These are phyloP conservation scores for Uropsilus gracilis DNA, from an alignment of 2,113 vertebrate species.

Conservation along the genomic window DNA sequence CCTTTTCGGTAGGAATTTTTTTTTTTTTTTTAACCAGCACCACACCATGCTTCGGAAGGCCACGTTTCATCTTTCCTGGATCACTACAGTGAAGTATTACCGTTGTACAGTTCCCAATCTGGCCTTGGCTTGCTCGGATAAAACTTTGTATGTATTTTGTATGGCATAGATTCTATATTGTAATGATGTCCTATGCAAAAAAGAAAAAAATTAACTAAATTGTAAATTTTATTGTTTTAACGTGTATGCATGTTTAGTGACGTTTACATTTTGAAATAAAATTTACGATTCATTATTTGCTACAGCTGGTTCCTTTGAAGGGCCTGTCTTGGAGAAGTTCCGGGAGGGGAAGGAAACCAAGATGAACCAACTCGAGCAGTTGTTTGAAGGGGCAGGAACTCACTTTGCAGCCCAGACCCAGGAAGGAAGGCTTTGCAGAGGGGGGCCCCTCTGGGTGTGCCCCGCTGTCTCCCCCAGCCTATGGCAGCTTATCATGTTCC, in stretches of 20 bases:
- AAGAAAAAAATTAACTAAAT: slow-evolving; percentile 81
- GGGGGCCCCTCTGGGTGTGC: not conserved
- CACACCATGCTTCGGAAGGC: slow-evolving; percentile 73
- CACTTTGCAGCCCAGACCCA: not conserved
- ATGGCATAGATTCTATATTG: slow-evolving; percentile 89
- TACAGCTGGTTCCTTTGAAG: not conserved
- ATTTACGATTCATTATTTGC: slow-evolving; percentile 75
- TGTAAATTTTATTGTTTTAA: slow-evolving; percentile 87
- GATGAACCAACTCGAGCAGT: not conserved
- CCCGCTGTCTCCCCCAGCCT: not conserved
- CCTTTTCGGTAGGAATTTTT: slow-evolving; percentile 40
- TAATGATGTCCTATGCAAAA: slow-evolving; percentile 87
- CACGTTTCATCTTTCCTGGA: slow-evolving; percentile 70
- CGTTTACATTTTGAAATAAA: slow-evolving; percentile 90
- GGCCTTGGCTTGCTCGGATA: slow-evolving; percentile 85
- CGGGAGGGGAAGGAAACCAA: not conserved
- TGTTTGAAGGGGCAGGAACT: not conserved
- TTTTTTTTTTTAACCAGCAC: slow-evolving; percentile 55
- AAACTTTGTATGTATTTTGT: slow-evolving; percentile 89
- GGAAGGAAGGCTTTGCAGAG: not conserved
- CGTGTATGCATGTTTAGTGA: slow-evolving; percentile 89
- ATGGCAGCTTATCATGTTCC: too few species aligned
- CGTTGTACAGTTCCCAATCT: slow-evolving; percentile 81
- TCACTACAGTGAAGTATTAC: slow-evolving; percentile 87
- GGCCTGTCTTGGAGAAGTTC: not conserved